Base-by-base conservation (phyloP, 1,140 invertebrate genomes). In the Dinothrombium tinctorium region DNA sequence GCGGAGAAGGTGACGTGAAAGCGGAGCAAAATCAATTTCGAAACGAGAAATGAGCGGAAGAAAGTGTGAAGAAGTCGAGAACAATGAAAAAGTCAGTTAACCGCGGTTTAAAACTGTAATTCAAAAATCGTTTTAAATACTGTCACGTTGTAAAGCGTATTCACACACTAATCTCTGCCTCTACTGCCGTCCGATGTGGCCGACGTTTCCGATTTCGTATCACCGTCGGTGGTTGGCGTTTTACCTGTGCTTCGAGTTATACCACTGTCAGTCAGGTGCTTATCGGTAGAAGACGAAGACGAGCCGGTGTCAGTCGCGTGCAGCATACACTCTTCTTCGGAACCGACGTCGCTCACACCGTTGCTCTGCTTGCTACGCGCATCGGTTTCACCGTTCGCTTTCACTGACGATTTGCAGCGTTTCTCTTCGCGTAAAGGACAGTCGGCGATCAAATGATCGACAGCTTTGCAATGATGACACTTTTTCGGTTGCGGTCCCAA, bases 401-500 rank as follows among this genome's bases (percentile, higher is more conserved):
- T 42, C 9, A 21, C 20, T 21, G 9, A 28, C 12, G 31, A 33
- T 23, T 38, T 29, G 5, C 40, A 42, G 21, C 45, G 40, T 11
- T 51, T 50, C 14, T 51, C 48, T 41, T 53, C 50, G 25, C 59
- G 53, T 37, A 61, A 55, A 29, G 79, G 76, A 59, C 80, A 86
- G 51, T 83, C 78, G 31, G 76, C 79, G 45, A 84, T 77, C 15
- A 84, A 66, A 59, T 86, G 80, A 46, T 76, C 75, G 48, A 73
- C 71, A 41, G 73, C 72, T 56, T 81, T 81, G 58, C 81, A 86
- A 54, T 73, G 69, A 57, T 86, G 78, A 57, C 81, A 86, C 50
- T 77, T 65, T 61, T 84, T 86, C 51, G 80, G 79, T 60, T 80
- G 72, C 41, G 80, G 79, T 12, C 76, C 78, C 54, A 76, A 62